These are phyloP conservation scores for Harmothoe impar DNA, from an alignment of 2,888 invertebrate species.

Conservation along the genomic window DNA sequence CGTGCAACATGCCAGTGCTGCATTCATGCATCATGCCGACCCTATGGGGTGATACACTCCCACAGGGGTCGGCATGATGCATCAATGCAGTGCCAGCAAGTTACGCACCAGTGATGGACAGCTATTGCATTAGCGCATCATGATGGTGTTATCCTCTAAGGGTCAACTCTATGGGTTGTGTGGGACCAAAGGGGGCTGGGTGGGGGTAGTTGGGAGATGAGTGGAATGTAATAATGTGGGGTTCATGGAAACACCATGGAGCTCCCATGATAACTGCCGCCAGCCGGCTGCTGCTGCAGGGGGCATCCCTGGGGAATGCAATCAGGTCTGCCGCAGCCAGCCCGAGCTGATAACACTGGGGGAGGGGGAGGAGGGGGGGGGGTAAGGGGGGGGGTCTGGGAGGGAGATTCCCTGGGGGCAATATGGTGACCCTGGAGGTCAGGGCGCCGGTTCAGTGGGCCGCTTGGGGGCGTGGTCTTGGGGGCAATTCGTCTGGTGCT, in stretches of 20 bases:
- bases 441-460: neutral
- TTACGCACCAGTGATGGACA: too few relatives aligned
- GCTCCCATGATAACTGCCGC: neutral
- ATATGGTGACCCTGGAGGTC: conserved; percentile 5
- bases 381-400: neutral
- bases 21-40: too few relatives aligned
- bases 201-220: neutral
- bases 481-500: neutral
- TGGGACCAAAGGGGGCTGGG: neutral
- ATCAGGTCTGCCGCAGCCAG: neutral
- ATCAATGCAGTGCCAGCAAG: too few relatives aligned
- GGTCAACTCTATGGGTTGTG: conserved; percentile 4
- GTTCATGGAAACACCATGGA: neutral
- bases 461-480: neutral
- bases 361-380: neutral
- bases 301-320: neutral
- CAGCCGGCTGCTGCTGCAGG: neutral
- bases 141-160: too few relatives aligned
- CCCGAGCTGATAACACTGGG: neutral
- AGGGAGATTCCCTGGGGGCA: neutral
- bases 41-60: too few relatives aligned
- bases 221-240: conserved; percentile 26
- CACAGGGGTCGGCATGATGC: too few relatives aligned
- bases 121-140: too few relatives aligned
- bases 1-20: too few relatives aligned